Evolutionary conservation across 2,888 invertebrate genomes (phyloP).

Genomic region (Rhimphoctona megacephalus): DNA sequence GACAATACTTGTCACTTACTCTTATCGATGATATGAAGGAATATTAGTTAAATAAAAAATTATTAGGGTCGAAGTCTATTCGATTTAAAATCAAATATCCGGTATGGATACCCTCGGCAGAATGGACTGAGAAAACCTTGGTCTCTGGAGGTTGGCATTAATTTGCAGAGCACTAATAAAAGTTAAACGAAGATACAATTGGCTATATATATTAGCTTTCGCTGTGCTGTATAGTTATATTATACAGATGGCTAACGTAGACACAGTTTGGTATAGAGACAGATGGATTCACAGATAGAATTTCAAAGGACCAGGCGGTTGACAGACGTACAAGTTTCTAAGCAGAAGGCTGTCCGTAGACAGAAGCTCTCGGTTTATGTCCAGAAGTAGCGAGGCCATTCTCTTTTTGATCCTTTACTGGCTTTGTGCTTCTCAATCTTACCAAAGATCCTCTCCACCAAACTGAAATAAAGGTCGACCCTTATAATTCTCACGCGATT

Average conservation of each 20-base stretch:
- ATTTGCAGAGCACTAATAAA: background rate
- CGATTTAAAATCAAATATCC: background rate
- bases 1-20: background rate
- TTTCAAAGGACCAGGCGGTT: background rate
- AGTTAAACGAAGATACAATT: background rate
- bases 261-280: background rate
- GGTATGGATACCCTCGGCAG: background rate
- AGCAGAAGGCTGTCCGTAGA: background rate
- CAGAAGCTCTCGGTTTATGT: background rate
- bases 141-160: background rate
- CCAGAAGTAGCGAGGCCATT: constrained; percentile 24
- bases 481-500: constrained; percentile 41
- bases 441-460: background rate
- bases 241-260: background rate
- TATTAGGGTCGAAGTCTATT: constrained; percentile 8
- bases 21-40: background rate
- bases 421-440: background rate
- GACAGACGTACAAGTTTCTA: constrained; percentile 16
- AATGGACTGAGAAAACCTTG: background rate
- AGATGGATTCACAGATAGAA: constrained; percentile 7
- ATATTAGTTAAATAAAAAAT: background rate
- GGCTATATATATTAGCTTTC: background rate
- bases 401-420: constrained; percentile 16
- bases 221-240: background rate
- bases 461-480: constrained; percentile 16